phyloP scores from a whole-genome alignment of 2,888 invertebrate genomes.

The Diachrysia chrysitis region DNA sequence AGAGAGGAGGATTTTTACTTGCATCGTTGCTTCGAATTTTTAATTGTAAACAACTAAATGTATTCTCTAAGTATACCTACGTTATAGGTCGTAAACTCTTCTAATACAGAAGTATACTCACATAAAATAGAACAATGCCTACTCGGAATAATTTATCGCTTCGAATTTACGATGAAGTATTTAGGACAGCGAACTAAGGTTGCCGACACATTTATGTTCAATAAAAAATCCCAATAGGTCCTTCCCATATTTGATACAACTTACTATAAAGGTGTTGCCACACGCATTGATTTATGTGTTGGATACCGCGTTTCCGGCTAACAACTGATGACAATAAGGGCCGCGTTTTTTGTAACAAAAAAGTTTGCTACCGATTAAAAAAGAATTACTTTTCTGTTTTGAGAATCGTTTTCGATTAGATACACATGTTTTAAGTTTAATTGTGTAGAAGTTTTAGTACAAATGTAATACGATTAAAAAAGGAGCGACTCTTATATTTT shows the following conservation, averaged over 20 bases:
- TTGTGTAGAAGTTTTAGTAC: background rate
- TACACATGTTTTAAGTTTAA: conserved; percentile 15
- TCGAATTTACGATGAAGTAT: conserved; percentile 38
- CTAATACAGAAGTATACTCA: no score
- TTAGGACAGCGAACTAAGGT: conserved; percentile 25
- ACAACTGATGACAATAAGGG: conserved; percentile 49
- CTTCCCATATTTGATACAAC: conserved; percentile 56
- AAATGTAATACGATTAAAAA: background rate
- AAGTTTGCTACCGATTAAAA: conserved; percentile 53
- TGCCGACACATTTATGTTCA: conserved; percentile 48
- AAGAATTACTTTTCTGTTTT: conserved; percentile 20
- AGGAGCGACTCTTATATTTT: no score
- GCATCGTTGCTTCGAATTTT: no score
- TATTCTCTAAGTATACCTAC: no score
- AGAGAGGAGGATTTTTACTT: no score
- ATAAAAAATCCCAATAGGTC: conserved; percentile 54
- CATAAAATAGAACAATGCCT: background rate
- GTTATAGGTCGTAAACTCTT: no score
- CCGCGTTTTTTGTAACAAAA: conserved; percentile 36
- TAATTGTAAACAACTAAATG: no score
- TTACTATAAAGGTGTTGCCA: conserved; percentile 57
- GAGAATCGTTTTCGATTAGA: conserved; percentile 13
- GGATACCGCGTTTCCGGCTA: conserved; percentile 49
- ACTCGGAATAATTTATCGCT: conserved; percentile 9
- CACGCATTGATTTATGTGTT: conserved; percentile 57